Conservation (phyloP, 1,140 invertebrate genomes). For the Heliconius nattereri region DNA sequence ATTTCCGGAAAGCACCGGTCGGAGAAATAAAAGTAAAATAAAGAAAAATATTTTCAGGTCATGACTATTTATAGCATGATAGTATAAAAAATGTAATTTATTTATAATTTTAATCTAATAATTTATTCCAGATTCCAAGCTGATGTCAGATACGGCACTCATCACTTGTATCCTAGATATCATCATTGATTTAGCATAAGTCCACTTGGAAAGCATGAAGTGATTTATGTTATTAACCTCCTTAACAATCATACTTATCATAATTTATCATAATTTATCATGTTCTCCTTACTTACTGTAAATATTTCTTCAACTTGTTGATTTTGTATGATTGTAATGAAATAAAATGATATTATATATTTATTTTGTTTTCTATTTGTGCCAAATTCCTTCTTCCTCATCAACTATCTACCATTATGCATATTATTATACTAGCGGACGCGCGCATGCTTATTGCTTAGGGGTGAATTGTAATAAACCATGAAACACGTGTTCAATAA, state of each 20-base stretch:
- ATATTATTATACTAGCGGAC: too few species aligned
- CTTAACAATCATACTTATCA: not conserved
- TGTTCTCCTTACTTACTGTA: not conserved
- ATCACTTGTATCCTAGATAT: slow-evolving; percentile 49
- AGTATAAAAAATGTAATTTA: too few species aligned
- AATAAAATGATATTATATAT: not conserved
- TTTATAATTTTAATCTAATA: not conserved
- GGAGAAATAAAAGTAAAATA: too few species aligned
- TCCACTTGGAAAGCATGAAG: not conserved
- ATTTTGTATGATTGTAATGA: not conserved
- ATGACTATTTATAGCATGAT: too few species aligned
- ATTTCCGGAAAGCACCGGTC: too few species aligned
- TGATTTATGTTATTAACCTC: not conserved
- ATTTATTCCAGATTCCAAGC: slow-evolving; percentile 44
- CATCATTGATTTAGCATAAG: slow-evolving; percentile 44
- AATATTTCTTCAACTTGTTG: not conserved
- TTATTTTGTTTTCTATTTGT: not conserved
- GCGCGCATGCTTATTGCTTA: too few species aligned
- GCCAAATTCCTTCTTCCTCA: not conserved
- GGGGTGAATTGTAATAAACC: too few species aligned
- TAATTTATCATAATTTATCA: not conserved
- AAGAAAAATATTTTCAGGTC: too few species aligned
- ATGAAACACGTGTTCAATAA: too few species aligned
- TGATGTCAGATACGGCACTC: slow-evolving; percentile 43
- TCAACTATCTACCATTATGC: not conserved